A percentile compares a stretch with the other conserved stretches of the same genome.
phyloP scores from a whole-genome alignment of 2,113 vertebrate genomes.

The Hemiscyllium ocellatum region DNA sequence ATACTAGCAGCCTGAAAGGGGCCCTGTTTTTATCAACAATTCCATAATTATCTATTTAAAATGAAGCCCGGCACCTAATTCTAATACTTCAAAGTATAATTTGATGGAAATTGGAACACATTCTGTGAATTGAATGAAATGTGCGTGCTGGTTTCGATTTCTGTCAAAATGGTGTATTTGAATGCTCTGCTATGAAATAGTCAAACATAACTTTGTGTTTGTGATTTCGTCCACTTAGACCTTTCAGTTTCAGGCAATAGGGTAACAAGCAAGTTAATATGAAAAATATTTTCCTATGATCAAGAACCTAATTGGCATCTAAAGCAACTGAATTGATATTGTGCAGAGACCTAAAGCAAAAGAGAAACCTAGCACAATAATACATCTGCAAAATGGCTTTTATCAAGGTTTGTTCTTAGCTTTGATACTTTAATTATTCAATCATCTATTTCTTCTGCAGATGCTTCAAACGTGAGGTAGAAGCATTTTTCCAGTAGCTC shows the following conservation, averaged over 20 bases:
- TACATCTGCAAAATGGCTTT: not conserved
- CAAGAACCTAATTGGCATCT: not conserved
- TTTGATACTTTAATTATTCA: slow-evolving; percentile 3
- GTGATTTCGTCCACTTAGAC: not conserved
- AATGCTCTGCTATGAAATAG: not conserved
- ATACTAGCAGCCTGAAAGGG: not conserved
- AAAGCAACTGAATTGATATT: not conserved
- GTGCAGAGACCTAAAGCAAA: not conserved
- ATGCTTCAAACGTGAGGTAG: not conserved
- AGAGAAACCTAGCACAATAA: not conserved
- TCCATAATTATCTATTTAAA: not conserved
- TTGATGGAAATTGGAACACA: not conserved
- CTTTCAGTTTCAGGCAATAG: not conserved
- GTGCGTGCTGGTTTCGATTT: not conserved
- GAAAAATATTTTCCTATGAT: not conserved
- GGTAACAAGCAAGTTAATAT: not conserved
- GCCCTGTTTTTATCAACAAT: not conserved
- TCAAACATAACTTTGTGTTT: not conserved
- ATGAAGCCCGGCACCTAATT: not conserved
- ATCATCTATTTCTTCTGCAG: not conserved
- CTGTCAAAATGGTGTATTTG: not conserved
- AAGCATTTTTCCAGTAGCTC: slow-evolving; percentile 12
- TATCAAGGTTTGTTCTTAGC: not conserved
- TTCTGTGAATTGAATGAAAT: not conserved
- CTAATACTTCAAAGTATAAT: not conserved